Evolutionary conservation across 92 coral and sea anemone genomes (phyloP).

Genomic region (Hydrozoanthus gracilis): DNA sequence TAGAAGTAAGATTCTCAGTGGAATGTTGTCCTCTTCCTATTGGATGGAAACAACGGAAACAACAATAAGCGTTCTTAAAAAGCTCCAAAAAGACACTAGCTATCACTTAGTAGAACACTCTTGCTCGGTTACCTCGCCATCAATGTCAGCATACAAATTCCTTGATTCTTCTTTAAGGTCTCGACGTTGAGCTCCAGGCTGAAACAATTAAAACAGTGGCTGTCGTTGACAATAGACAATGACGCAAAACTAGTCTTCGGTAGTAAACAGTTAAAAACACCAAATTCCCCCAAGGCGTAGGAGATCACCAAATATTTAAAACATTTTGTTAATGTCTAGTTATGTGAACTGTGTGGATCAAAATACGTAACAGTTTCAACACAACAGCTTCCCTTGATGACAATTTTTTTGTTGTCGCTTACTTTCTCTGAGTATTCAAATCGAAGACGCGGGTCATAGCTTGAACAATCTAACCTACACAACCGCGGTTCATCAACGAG

Average conservation of each 20-base stretch:
- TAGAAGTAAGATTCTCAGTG: conserved; percentile 87
- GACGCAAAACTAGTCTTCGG: not conserved
- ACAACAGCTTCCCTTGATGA: too few relatives aligned
- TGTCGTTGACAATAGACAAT: not conserved
- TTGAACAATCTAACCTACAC: too few relatives aligned
- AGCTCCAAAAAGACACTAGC: not conserved
- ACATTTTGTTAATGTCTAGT: too few relatives aligned
- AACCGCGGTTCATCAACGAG: too few relatives aligned
- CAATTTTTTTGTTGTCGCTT: too few relatives aligned
- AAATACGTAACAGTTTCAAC: too few relatives aligned
- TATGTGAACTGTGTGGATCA: too few relatives aligned
- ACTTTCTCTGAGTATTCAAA: too few relatives aligned
- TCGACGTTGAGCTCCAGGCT: conserved; percentile 74
- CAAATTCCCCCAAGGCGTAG: not conserved
- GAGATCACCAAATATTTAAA: too few relatives aligned
- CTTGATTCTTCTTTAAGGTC: conserved; percentile 82
- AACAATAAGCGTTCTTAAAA: not conserved
- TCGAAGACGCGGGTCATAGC: too few relatives aligned
- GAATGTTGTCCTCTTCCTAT: conserved; percentile 95
- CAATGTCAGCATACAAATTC: conserved; percentile 83
- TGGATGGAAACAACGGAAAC: not conserved
- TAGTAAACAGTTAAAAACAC: not conserved
- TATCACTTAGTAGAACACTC: not conserved
- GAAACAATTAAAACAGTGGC: conserved; percentile 18
- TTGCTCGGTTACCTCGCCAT: conserved; percentile 74